These are phyloP conservation scores for Aurelia aurita DNA, from an alignment of 30 jellyfish, hydroid and myxozoan species.

Conservation along the genomic window DNA sequence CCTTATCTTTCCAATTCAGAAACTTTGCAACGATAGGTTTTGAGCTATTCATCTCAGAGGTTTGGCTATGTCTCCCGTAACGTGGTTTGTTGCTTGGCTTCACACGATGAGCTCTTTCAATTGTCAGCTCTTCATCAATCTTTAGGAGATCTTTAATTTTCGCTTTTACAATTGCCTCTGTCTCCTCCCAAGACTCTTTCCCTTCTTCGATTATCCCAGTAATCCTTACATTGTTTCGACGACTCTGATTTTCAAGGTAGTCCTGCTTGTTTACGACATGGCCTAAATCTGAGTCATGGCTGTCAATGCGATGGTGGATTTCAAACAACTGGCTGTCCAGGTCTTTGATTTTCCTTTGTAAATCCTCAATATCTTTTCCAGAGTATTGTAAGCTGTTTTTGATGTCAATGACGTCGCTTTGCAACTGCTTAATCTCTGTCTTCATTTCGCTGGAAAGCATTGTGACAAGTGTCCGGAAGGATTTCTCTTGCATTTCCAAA, in stretches of 20 bases:
- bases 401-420: conserved; percentile 42
- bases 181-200: too few relatives aligned
- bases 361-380: conserved; percentile 46
- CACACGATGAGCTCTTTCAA: too few relatives aligned
- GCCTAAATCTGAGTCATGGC: conserved; percentile 7
- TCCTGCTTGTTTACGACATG: conserved; percentile 14
- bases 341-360: neutral
- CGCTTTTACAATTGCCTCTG: too few relatives aligned
- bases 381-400: conserved; percentile 32
- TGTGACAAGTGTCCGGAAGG: conserved; percentile 31
- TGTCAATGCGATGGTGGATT: neutral
- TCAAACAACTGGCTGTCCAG: conserved; percentile 17
- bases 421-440: conserved; percentile 36
- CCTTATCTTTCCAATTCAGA: too few relatives aligned
- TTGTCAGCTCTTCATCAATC: too few relatives aligned
- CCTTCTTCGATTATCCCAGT: too few relatives aligned
- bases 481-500: conserved; percentile 28
- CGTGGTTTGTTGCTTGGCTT: too few relatives aligned
- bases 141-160: too few relatives aligned
- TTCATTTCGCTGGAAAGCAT: conserved; percentile 38
- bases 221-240: conserved; percentile 1
- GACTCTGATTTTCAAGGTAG: conserved; percentile 33
- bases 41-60: too few relatives aligned
- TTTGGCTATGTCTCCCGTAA: too few relatives aligned
- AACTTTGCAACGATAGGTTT: too few relatives aligned